Evolutionary conservation across 2,797 vertebrate genomes (phyloP).

Genomic region (Enoplosus armatus): DNA sequence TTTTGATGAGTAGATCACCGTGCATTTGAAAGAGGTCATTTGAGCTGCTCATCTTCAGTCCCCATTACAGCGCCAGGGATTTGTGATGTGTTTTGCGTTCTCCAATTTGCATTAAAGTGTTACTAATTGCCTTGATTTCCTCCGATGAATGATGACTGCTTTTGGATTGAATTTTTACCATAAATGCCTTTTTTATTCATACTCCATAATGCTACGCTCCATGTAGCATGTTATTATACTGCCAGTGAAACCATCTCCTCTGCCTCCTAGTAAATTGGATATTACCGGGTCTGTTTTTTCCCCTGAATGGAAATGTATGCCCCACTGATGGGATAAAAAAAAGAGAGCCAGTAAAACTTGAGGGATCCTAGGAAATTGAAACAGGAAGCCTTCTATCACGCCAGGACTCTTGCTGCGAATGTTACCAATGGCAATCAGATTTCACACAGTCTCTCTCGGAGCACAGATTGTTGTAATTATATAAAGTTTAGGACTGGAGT

Average conservation of each 20-base stretch:
- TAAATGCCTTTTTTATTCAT: constrained; percentile 87
- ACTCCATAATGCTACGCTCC: constrained; percentile 85
- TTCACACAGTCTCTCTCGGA: constrained; percentile 81
- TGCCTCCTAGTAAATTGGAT: constrained; percentile 88
- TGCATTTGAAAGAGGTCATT: constrained; percentile 75
- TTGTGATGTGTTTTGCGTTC: constrained; percentile 77
- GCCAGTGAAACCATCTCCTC: constrained; percentile 85
- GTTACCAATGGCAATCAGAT: constrained; percentile 86
- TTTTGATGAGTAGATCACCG: constrained; percentile 49
- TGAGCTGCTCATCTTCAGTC: constrained; percentile 62
- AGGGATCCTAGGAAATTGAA: constrained; percentile 84
- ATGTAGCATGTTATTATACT: constrained; percentile 88
- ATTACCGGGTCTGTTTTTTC: constrained; percentile 86
- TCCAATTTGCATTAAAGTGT: constrained; percentile 86
- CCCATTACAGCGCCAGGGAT: constrained; percentile 65
- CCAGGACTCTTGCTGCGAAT: constrained; percentile 79
- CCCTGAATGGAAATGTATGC: constrained; percentile 86
- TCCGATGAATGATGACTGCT: constrained; percentile 86
- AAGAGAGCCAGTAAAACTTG: constrained; percentile 78
- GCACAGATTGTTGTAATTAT: constrained; percentile 85
- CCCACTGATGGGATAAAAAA: constrained; percentile 81
- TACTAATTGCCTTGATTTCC: constrained; percentile 89
- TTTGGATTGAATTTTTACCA: constrained; percentile 85
- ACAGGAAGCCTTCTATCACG: constrained; percentile 83
- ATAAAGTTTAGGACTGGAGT: constrained; percentile 84